A percentile compares a stretch with the other conserved stretches of the same genome.
These are phyloP conservation scores for Leptopilina myrica DNA, from an alignment of 2,888 invertebrate species.

Conservation along the genomic window DNA sequence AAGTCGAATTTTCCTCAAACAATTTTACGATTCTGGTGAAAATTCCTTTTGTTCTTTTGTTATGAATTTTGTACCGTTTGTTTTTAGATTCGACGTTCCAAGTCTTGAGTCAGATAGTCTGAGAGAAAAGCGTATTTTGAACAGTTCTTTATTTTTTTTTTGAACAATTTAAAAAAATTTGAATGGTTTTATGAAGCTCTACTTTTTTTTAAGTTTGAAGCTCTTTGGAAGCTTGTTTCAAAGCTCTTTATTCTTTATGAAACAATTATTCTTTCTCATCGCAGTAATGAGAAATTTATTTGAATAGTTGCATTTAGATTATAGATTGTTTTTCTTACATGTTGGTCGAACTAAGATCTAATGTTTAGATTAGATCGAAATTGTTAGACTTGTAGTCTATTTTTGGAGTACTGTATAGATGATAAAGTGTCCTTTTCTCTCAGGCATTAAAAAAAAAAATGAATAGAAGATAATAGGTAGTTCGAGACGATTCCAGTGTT, in stretches of 20 bases:
- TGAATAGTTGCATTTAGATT: too few species aligned
- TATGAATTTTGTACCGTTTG: background rate
- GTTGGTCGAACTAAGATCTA: background rate
- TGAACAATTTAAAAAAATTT: background rate
- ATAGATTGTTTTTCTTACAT: background rate
- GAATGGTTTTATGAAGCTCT: too few species aligned
- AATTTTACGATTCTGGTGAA: background rate
- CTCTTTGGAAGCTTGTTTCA: background rate
- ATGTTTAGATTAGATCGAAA: too few species aligned
- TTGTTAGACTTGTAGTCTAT: too few species aligned
- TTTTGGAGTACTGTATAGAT: background rate
- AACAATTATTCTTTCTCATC: too few species aligned
- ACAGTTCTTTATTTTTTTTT: background rate
- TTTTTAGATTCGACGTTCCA: conserved; percentile 10
- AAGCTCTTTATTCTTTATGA: background rate
- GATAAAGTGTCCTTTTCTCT: conserved; percentile 21
- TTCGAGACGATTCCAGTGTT: conserved; percentile 45
- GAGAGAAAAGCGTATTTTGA: conserved; percentile 56
- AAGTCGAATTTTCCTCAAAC: conserved; percentile 3
- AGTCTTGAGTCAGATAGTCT: conserved; percentile 50
- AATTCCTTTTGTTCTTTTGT: background rate
- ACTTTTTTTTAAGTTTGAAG: too few species aligned
- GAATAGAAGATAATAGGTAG: conserved; percentile 35
- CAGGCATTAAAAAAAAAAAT: background rate
- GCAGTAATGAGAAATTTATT: too few species aligned